Conservation (phyloP, 2,113 vertebrate genomes). For the Nycticorax nycticorax region DNA sequence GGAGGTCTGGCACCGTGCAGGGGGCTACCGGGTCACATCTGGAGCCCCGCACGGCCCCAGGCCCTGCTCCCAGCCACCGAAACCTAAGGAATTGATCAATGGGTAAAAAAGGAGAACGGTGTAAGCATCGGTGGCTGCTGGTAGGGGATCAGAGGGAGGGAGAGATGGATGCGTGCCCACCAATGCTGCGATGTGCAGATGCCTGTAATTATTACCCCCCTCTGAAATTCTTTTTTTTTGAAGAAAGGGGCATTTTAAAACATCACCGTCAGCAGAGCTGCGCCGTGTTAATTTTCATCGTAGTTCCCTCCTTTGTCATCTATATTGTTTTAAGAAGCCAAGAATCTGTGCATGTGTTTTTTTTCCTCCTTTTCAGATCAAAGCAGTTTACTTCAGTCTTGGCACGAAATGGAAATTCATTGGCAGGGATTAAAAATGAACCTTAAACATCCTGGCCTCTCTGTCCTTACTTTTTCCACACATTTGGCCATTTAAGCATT, state of each 20-base stretch:
- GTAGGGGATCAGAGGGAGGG: not conserved
- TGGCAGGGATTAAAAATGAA: conserved; percentile 54
- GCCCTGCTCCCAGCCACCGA: not conserved
- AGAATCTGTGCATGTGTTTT: conserved; percentile 14
- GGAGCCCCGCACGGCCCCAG: not conserved
- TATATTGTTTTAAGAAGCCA: conserved; percentile 26
- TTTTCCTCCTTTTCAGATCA: conserved; percentile 46
- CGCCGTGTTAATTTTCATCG: accelerated
- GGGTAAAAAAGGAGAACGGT: not conserved
- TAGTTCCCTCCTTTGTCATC: conserved; percentile 46
- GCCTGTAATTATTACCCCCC: not conserved
- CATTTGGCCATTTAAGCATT: not conserved
- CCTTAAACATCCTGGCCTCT: conserved; percentile 57
- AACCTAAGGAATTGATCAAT: not conserved
- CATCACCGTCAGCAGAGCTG: not conserved
- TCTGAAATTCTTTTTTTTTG: not conserved
- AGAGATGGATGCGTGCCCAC: accelerated
- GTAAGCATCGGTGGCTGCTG: not conserved
- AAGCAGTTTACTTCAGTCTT: conserved; percentile 60
- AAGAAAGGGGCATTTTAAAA: not conserved
- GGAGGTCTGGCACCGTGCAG: conserved; percentile 5
- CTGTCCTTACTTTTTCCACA: conserved; percentile 40
- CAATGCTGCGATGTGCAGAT: not conserved
- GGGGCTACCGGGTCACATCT: conserved; percentile 43
- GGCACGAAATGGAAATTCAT: conserved; percentile 39